Percentiles rank a stretch among this genome's conserved stretches.
phyloP scores from a whole-genome alignment of 2,888 invertebrate genomes.

The Aethes cnicana region DNA sequence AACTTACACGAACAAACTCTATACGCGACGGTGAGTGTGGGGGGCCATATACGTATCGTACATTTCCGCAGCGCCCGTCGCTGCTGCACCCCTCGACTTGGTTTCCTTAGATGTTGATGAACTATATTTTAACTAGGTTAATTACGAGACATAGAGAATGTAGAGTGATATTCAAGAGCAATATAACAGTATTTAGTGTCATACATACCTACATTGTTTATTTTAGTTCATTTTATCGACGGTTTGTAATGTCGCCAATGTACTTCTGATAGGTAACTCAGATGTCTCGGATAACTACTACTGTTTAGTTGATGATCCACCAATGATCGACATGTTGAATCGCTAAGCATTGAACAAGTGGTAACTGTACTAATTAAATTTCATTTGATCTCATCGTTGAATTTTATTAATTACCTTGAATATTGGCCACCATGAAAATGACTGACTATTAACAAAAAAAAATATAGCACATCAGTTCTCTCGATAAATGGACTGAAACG shows the following conservation, averaged over 20 bases:
- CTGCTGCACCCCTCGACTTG: not conserved
- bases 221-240: constrained; percentile 18
- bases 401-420: constrained; percentile 46
- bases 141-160: constrained; percentile 37
- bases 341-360: constrained; percentile 67
- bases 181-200: constrained; percentile 60
- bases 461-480: too few relatives aligned
- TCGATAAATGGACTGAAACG: too few relatives aligned
- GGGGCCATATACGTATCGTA: not conserved
- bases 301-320: constrained; percentile 45
- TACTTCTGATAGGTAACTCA: constrained; percentile 2
- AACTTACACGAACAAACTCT: too few relatives aligned
- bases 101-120: constrained; percentile 12
- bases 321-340: constrained; percentile 55
- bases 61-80: not conserved
- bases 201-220: constrained; percentile 28
- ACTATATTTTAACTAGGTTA: constrained; percentile 26
- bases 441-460: too few relatives aligned
- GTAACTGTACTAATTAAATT: constrained; percentile 60
- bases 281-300: too few relatives aligned
- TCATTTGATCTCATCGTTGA: constrained; percentile 65
- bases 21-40: too few relatives aligned
- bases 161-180: constrained; percentile 63
- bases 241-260: constrained; percentile 14
- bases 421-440: not conserved